phyloP scores from a whole-genome alignment of 1,140 invertebrate genomes.

The Drosophila lini region DNA sequence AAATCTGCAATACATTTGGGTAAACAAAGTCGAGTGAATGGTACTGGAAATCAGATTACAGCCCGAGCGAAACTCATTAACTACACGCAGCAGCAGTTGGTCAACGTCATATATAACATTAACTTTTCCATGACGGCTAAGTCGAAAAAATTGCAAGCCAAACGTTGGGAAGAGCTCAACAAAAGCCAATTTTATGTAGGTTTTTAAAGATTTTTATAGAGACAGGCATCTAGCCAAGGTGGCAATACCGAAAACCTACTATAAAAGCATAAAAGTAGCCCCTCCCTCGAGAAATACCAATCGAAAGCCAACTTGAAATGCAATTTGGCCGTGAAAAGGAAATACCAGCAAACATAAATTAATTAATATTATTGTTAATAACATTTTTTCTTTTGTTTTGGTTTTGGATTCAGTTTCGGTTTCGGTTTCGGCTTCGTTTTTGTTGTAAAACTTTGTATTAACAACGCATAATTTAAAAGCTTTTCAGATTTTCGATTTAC shows the following conservation, averaged over 20 bases:
- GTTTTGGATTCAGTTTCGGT: constrained; percentile 16
- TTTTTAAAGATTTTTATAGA: constrained; percentile 1
- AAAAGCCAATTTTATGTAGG: neutral
- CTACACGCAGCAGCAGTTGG: constrained; percentile 67
- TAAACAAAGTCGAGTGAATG: constrained; percentile 30
- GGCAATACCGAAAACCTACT: constrained; percentile 12
- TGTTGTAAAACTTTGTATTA: constrained; percentile 48
- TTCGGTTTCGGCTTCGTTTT: constrained; percentile 13
- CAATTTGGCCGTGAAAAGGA: constrained; percentile 79
- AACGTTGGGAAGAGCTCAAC: constrained; percentile 5
- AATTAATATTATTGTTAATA: constrained; percentile 72
- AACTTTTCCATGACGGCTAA: neutral
- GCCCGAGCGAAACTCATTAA: constrained; percentile 50
- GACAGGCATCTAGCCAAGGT: neutral
- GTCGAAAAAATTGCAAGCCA: constrained; percentile 12
- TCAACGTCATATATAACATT: constrained; percentile 1
- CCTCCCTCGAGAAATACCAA: constrained; percentile 15
- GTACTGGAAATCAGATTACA: constrained; percentile 20
- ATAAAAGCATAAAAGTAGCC: constrained; percentile 28
- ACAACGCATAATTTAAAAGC: constrained; percentile 62
- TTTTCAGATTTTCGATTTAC: constrained; percentile 41
- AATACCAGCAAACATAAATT: constrained; percentile 78
- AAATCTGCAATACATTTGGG: constrained; percentile 29
- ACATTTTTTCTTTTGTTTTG: constrained; percentile 56
- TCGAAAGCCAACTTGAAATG: constrained; percentile 50